Evolutionary conservation across 2,888 invertebrate genomes (phyloP), one percentile per base, ranked within the genome.

Genomic region (Allygus modestus): DNA sequence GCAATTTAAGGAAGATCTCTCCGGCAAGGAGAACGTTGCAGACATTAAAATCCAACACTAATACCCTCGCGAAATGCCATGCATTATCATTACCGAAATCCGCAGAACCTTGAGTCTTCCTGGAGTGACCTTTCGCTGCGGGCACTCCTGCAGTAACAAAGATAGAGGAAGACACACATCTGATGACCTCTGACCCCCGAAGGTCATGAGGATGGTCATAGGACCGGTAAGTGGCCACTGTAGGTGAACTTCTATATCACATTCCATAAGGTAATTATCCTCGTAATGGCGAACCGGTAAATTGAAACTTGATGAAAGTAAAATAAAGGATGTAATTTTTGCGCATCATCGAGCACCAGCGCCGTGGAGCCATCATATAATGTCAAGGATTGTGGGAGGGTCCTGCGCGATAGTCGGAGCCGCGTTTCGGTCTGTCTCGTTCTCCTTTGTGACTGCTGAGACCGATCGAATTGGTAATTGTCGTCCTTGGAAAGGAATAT

Each of bases 291-390:
- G 65, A 20, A n/a, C 20, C 23, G 37, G 77, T 51, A 46, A 28
- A 77, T 77, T 77, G 77, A 77, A 77, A 28, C 28, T 77, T 77
- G 77, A 77, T 77, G 77, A 77, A 46, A 77, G 46, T 46, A 20
- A 77, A 77, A 41, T 46, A 77, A 46, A 43, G 77, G 43, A 77
- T 77, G 77, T 28, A 46, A 46, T 46, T 46, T 41, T 77, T 77
- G 46, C 77, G 46, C 28, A 43, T 77, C 77, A 77, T 51, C 77
- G 46, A 28, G 65, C 65, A 65, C 23, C 58, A 23, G 46, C 46
- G 46, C 12, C 37, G 37, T 37, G 37, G 2, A 15, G 20, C 26
- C 71, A 31, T 71, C 71, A 26, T 31, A 7, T 73, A 77, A 77
- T 77, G 77, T 77, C 77, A 77, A 77, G 77, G 77, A 26, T 46